Evolutionary conservation across 2,113 vertebrate species (phyloP), one percentile per base, ranked within the genome.

Genomic region (Sphyrna mokarran): DNA sequence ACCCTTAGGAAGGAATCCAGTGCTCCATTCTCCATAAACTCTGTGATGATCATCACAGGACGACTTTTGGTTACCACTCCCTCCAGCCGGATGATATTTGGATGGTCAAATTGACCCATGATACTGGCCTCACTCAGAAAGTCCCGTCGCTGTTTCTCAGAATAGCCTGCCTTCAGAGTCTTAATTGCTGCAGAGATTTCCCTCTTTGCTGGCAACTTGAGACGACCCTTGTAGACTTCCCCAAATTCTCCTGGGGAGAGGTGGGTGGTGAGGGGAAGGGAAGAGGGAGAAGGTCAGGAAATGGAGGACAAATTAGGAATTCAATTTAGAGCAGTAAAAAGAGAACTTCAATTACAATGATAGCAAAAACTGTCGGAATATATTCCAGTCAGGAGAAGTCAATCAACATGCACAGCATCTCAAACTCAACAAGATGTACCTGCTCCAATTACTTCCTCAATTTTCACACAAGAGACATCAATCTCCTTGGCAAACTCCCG

Each of bases 401-500:
- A 69, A 48, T 58, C 69, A 90, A 87, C 86, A 5, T 10, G 26
- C 66, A 87, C 58, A 61, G 29, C 68, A 85, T 66, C 80, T 54
- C 80, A 95, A 68, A 72, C 94, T 33, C 94, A 72, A 95, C 94
- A 0, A 96, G 48, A 96, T 98, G 69, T 98, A 99, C 99, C 99
- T 98, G 99, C 99, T 96, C 99, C 99, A 80, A 99, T 99, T 97
- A 99, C 99, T 97, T 99, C 99, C 97, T 99, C 99, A 48, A 99
- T 99, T 98, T 99, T 99, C 97, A 99, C 99, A 26, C 99, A 99
- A 96, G 99, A 99, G 66, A 99, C 99, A 10, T 99, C 99, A 0
- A 99, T 99, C 97, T 99, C 99, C 97, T 99, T 99, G 97, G 99
- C 99, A 0, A 99, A 99, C 96, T 99, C 99, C 33, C 99, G 98